Evolutionary conservation across 1,140 invertebrate species (phyloP).

Genomic region (Drosophila sulfurigaster): DNA sequence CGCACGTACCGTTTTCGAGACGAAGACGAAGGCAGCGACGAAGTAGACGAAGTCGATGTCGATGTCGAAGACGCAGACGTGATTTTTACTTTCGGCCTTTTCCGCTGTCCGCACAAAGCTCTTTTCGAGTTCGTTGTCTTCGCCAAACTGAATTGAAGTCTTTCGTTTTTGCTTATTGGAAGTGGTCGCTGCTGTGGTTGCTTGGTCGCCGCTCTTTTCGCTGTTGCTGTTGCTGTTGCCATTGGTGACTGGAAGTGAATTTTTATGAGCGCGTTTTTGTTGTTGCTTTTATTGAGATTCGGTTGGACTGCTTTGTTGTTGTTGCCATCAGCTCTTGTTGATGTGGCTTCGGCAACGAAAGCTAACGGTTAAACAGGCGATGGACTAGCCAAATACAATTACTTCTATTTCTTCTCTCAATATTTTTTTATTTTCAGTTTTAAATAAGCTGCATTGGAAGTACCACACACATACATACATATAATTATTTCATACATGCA

Average conservation of each 20-base stretch:
- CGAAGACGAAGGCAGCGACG: conserved; percentile 12
- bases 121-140: conserved; percentile 84
- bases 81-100: conserved; percentile 59
- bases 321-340: conserved; percentile 21
- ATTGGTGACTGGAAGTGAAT: conserved; percentile 60
- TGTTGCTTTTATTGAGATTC: conserved; percentile 37
- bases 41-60: not conserved
- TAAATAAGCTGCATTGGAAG: conserved; percentile 1
- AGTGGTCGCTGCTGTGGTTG: conserved; percentile 54
- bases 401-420: not conserved
- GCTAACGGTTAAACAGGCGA: conserved; percentile 26
- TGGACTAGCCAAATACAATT: not conserved
- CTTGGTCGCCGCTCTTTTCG: conserved; percentile 17
- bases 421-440: conserved; percentile 26
- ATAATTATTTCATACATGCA: conserved; percentile 16
- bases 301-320: conserved; percentile 34
- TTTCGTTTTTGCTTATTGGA: conserved; percentile 84
- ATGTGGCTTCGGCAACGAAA: conserved; percentile 17
- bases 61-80: conserved; percentile 42
- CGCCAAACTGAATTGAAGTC: conserved; percentile 84
- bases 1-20: conserved; percentile 75
- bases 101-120: conserved; percentile 65
- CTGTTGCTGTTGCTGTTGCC: conserved; percentile 26
- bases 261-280: conserved; percentile 54
- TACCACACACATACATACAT: not conserved